Base-by-base conservation (phyloP, 2,113 vertebrate species). In the Ahaetulla prasina region DNA sequence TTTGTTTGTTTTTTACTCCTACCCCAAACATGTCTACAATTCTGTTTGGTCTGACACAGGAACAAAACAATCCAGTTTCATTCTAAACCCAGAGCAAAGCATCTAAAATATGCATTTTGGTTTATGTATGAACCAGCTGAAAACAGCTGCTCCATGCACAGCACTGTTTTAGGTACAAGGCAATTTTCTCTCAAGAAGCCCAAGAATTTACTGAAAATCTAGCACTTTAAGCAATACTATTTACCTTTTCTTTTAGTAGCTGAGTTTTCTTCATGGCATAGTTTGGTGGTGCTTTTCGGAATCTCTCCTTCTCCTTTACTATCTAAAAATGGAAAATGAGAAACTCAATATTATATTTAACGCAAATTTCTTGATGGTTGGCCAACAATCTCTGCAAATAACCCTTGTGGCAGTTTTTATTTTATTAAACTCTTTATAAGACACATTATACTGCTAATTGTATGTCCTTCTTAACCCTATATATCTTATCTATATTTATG, bases 261-360 rank as follows among this genome's bases (percentile, higher is more conserved):
- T 99, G 98, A 0, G 99, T 99, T 97, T 99, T 99, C 98, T 99
- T 99, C 99, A 99, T 99, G 92, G 99, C 99, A 43, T 99, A 99
- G 96, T 99, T 99, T 47, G 99, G 97, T 57, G 99, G 99, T 12
- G 99, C 99, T 98, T 99, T 99, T 90, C 99, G 97, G 97, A 99
- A 99, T 55, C 99, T 93, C 96, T 99, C 99, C 93, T 99, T 99
- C 95, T 99, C 99, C 97, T 99, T 99, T 49, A 99, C 99, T 89
- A 99, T 99, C 99, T 99, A 96, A 43, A 97, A 93, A 90, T n/a
- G 12, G 63, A 43, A 10, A 60, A 88, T 53, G 50, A 86, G 30
- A 74, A 95, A 88, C 27, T 53, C 84, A 6, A 85, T 74, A 8
- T 91, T 49, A n/a, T 90, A 25, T 91, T 89, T n/a, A 35, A 89